These are phyloP conservation scores for Beroe forskalii DNA, from an alignment of 37 sponge, comb jelly and placozoan species.

Conservation along the genomic window DNA sequence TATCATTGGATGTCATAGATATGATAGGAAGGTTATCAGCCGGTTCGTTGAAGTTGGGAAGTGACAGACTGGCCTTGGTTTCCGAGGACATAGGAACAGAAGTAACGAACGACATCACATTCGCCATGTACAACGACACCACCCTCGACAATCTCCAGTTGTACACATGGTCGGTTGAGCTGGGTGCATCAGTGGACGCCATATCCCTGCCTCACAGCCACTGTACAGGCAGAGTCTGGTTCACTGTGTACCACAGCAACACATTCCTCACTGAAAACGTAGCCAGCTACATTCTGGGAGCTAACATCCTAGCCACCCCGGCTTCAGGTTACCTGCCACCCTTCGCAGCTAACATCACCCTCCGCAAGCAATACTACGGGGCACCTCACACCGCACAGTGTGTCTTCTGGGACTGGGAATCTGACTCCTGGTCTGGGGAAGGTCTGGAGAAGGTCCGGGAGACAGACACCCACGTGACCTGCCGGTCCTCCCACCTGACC, in stretches of 20 bases:
- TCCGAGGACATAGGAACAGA: neutral
- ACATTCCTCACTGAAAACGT: neutral
- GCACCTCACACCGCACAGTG: neutral
- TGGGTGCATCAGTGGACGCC: neutral
- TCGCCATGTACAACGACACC: neutral
- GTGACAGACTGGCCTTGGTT: neutral
- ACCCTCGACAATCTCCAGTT: neutral
- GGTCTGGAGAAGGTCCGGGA: neutral
- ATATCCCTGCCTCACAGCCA: neutral
- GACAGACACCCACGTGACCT: neutral
- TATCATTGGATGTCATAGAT: no score
- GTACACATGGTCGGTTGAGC: neutral
- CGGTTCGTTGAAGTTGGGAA: neutral
- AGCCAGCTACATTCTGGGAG: slow-evolving; percentile 13
- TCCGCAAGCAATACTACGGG: neutral
- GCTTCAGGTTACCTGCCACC: neutral
- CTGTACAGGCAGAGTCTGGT: neutral
- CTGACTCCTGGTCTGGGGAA: neutral
- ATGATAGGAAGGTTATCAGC: neutral
- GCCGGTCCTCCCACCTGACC: neutral
- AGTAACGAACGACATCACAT: neutral
- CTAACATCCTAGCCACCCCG: neutral
- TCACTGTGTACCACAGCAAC: neutral
- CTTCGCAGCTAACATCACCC: neutral
- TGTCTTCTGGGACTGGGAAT: neutral